A percentile compares a stretch with the other conserved stretches of the same genome.
phyloP scores from a whole-genome alignment of 2,797 vertebrate genomes.

The Scomberomorus guttatus region DNA sequence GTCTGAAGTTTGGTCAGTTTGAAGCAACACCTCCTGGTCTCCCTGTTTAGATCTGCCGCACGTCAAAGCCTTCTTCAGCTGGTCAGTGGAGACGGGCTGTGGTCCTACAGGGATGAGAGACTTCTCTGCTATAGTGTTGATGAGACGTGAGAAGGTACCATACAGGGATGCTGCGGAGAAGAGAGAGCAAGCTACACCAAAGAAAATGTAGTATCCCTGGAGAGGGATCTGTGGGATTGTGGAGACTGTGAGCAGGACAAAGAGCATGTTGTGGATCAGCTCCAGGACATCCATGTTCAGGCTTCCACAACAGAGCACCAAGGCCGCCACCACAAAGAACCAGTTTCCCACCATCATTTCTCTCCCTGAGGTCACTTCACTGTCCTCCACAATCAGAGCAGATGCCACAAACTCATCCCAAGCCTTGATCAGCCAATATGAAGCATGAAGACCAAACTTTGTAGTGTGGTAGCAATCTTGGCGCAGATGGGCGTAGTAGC shows the following conservation, averaged over 20 bases:
- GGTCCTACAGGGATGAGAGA: conserved; percentile 87
- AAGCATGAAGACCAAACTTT: conserved; percentile 89
- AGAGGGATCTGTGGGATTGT: conserved; percentile 88
- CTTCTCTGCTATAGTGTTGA: conserved; percentile 93
- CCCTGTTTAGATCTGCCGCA: conserved; percentile 6
- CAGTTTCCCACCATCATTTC: conserved; percentile 88
- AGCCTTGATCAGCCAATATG: conserved; percentile 90
- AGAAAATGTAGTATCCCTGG: conserved; percentile 82
- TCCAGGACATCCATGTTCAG: conserved; percentile 88
- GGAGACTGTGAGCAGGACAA: conserved; percentile 86
- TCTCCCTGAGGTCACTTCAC: conserved; percentile 69
- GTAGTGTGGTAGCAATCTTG: conserved; percentile 89
- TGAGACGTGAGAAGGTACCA: conserved; percentile 87
- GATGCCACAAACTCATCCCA: conserved; percentile 91
- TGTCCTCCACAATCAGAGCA: conserved; percentile 42
- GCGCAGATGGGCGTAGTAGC: conserved; percentile 91
- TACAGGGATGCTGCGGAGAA: conserved; percentile 86
- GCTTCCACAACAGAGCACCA: conserved; percentile 85
- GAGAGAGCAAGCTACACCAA: conserved; percentile 87
- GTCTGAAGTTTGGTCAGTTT: conserved; percentile 80
- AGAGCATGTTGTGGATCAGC: conserved; percentile 87
- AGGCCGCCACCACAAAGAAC: conserved; percentile 88
- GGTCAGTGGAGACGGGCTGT: conserved; percentile 83
- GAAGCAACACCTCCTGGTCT: conserved; percentile 35
- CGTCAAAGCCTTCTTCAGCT: conserved; percentile 72